Conservation (phyloP, 2,888 invertebrate genomes). For the Pandemis cinnamomeana region DNA sequence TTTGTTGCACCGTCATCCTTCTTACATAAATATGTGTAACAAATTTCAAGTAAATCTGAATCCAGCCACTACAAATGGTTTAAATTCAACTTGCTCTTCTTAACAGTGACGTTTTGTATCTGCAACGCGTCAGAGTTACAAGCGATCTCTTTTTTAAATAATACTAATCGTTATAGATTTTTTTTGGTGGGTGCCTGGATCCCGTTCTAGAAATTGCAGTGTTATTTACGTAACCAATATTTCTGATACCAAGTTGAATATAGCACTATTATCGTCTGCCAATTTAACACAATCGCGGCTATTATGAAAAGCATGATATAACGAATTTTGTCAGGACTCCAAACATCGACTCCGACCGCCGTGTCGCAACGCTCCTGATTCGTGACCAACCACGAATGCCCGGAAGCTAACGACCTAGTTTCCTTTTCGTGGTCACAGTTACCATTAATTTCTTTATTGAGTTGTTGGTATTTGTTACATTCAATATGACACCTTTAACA, state of each 20-base stretch:
- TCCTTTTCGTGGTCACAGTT: constrained; percentile 67
- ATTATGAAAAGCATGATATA: constrained; percentile 64
- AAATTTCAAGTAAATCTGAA: no score
- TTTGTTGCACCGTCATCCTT: no score
- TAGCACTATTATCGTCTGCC: constrained; percentile 8
- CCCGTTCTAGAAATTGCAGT: no score
- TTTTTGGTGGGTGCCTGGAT: no score
- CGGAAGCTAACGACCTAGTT: constrained; percentile 74
- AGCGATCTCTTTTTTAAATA: no score
- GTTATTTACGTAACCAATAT: neutral
- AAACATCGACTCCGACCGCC: constrained; percentile 43
- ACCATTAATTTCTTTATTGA: constrained; percentile 42
- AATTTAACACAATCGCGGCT: constrained; percentile 25
- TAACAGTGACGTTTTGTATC: no score
- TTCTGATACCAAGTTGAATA: neutral
- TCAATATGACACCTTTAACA: constrained; percentile 33
- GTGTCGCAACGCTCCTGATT: constrained; percentile 65
- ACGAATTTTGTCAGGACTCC: constrained; percentile 55
- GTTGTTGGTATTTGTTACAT: constrained; percentile 27
- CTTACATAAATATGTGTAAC: no score
- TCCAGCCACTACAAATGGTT: no score
- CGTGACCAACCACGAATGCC: constrained; percentile 76
- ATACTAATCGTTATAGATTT: no score
- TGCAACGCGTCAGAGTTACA: no score
- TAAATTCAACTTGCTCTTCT: no score